A percentile compares a stretch with the other conserved stretches of the same genome.
phyloP scores from a whole-genome alignment of 1,140 invertebrate genomes.

The Pentalonia nigronervosa region DNA sequence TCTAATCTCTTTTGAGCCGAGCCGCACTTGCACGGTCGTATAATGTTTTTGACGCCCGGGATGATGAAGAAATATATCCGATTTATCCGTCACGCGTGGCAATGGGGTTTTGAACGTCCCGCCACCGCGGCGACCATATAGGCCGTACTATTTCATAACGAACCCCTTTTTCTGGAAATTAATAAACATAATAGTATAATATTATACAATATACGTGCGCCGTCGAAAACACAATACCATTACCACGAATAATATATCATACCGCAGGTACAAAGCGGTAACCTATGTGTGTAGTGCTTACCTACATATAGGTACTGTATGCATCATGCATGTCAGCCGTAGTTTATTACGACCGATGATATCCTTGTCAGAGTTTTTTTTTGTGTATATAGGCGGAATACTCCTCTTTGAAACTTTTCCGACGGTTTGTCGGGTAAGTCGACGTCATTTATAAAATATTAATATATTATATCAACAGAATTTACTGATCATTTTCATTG shows the following conservation, averaged over 20 bases:
- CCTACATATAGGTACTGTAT: background rate
- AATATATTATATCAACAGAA: too few species aligned
- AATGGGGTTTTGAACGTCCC: background rate
- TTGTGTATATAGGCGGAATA: background rate
- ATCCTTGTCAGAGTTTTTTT: background rate
- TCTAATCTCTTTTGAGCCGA: constrained; percentile 39
- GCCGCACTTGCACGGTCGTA: constrained; percentile 3
- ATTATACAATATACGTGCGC: too few species aligned
- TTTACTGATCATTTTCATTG: background rate
- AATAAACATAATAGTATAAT: background rate
- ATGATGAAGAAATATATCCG: background rate
- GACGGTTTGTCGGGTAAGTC: background rate
- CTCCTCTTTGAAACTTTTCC: background rate
- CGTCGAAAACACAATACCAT: background rate
- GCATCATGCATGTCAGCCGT: too few species aligned
- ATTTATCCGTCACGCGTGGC: background rate
- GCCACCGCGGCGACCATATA: too few species aligned
- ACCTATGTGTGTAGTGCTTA: background rate
- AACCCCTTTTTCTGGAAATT: background rate
- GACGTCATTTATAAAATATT: too few species aligned
- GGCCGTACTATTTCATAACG: background rate
- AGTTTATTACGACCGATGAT: background rate
- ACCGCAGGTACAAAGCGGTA: background rate
- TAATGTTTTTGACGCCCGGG: background rate
- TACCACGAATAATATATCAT: background rate